phyloP scores from a whole-genome alignment of 2,113 vertebrate species.

The Hippocampus guttulatus region DNA sequence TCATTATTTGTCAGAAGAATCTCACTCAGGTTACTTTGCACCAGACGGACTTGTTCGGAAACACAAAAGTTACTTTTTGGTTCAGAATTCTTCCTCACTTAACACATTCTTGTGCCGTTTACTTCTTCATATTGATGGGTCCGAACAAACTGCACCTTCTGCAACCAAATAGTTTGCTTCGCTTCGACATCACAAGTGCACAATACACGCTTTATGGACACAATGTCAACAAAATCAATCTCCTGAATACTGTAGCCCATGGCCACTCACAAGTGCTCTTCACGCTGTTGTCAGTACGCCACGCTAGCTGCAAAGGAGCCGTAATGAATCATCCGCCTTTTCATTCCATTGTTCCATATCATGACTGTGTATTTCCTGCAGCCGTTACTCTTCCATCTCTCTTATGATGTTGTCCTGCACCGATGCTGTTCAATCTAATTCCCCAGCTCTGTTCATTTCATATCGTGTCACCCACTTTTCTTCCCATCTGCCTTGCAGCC shows the following conservation, averaged over 20 bases:
- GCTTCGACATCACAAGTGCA: background rate
- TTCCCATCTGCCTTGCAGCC: constrained; percentile 12
- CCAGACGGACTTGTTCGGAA: too few relatives aligned
- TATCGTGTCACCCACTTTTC: constrained; percentile 45
- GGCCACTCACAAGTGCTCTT: background rate
- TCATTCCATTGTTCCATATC: constrained; percentile 28
- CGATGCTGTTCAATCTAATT: constrained; percentile 50
- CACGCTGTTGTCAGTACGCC: background rate
- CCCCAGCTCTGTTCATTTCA: constrained; percentile 38
- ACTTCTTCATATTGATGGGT: background rate
- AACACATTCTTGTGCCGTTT: too few relatives aligned
- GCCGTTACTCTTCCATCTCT: constrained; percentile 21
- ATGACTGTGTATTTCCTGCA: constrained; percentile 27
- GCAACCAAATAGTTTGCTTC: background rate
- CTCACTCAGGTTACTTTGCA: too few relatives aligned
- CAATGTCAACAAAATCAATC: background rate
- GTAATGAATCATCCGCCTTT: constrained; percentile 28
- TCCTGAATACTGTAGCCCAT: background rate
- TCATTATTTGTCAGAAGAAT: too few relatives aligned
- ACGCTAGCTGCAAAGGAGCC: background rate
- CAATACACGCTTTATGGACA: background rate
- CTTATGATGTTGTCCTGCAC: constrained; percentile 27
- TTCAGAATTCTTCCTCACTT: too few relatives aligned
- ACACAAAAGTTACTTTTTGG: too few relatives aligned
- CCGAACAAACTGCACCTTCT: background rate